Base-by-base conservation (phyloP, 30 jellyfish, hydroid and myxozoan species). In the Aurelia aurita region DNA sequence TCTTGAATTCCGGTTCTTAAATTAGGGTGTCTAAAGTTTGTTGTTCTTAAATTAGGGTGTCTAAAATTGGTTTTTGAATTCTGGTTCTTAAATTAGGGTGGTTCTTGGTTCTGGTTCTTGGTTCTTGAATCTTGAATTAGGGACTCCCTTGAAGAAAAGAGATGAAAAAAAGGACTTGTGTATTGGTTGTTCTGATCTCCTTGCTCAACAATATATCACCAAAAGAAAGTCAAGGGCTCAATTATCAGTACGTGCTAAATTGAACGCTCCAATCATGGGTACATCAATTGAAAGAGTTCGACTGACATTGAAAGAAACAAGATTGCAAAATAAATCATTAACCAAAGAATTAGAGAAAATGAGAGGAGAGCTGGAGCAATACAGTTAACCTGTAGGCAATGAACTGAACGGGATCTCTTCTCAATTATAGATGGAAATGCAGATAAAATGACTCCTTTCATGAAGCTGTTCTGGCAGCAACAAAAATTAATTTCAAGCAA, bases 221-320 rank as follows among this genome's bases (percentile, higher is more conserved):
- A 47, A 47, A 47, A 8, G 59, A 47, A 47, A 47, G 59, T 47
- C 59, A 47, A 47, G 59, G 59, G 59, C 59, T 47, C 10, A 8
- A 47, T 47, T 47, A 47, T 47, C 59, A 47, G 59, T 47, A 28
- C 89, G 88, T 19, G 90, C 90, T 1, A 62, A 80, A 44, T 67
- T 80, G 34, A 80, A 61, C 23, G 90, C 89, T 2, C 88, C 75
- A 31, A 80, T 80, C 46, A 45, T 43, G 39, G 69, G 47, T 13
- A 80, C 90, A 63, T 32, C 87, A 25, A 29, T 72, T 57, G 70
- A 62, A 28, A 77, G 89, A 31, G 39, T 80, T n/a, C 25, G n/a
- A 58, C 87, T 80, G 20, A 47, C 59, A 47, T 47, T n/a, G 16
- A 47, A 47, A 47, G 16, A 47, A 47, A 47, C 59, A 47, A 47